Percentiles rank a stretch among this genome's conserved stretches.
Conservation (phyloP, 2,888 invertebrate genomes). For the Saturnia japonica region DNA sequence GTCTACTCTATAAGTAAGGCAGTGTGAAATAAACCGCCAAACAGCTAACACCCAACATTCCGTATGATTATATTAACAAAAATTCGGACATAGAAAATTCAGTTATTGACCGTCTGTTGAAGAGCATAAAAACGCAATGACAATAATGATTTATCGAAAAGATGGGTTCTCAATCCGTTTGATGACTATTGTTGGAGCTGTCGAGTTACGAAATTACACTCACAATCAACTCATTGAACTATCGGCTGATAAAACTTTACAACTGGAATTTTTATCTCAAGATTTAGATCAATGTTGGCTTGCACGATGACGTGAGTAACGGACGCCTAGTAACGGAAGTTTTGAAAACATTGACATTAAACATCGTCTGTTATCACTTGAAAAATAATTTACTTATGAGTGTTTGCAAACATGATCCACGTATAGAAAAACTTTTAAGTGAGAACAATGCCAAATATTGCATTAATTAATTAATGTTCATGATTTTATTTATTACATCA, state of each 20-base stretch:
- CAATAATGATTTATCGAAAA: conserved; percentile 17
- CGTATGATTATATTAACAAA: conserved; percentile 10
- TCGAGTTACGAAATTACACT: conserved; percentile 3
- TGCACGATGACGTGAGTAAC: neutral
- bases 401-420: conserved; percentile 1
- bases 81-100: conserved; percentile 19
- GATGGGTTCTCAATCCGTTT: conserved; percentile 8
- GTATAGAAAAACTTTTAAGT: too few species aligned
- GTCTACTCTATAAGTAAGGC: too few species aligned
- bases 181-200: neutral
- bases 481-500: neutral
- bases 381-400: conserved; percentile 8
- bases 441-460: too few species aligned
- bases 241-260: neutral
- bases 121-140: conserved; percentile 16
- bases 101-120: conserved; percentile 17
- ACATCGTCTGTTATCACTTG: conserved; percentile 4
- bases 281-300: neutral
- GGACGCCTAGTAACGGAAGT: neutral
- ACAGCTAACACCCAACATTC: too few species aligned
- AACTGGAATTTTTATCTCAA: neutral
- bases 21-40: too few species aligned
- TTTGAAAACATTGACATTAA: neutral
- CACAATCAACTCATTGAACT: conserved; percentile 12
- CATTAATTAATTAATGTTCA: neutral